Conservation (phyloP, 1,140 invertebrate genomes). For the Oreohelix idahoensis region DNA sequence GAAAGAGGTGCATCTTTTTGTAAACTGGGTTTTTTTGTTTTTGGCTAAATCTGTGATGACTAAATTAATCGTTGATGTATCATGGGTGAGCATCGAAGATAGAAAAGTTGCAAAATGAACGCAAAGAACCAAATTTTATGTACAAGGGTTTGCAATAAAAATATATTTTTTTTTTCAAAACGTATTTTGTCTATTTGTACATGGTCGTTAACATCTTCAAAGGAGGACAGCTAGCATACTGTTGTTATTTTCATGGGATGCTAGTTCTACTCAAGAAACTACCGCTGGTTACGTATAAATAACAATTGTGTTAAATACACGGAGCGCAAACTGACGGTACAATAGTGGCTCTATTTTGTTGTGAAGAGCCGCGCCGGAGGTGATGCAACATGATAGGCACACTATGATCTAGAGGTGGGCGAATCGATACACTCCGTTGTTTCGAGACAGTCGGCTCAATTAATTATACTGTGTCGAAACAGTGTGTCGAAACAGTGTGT, state of each 20-base stretch:
- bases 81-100: too few species aligned
- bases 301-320: neutral
- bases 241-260: neutral
- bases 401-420: too few species aligned
- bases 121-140: neutral
- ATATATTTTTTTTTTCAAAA: neutral
- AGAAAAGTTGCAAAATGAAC: neutral
- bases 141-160: neutral
- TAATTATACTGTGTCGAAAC: too few species aligned
- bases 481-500: too few species aligned
- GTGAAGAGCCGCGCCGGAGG: neutral
- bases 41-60: too few species aligned
- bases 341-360: neutral
- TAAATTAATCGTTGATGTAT: too few species aligned
- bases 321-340: neutral
- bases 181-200: neutral
- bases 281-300: neutral
- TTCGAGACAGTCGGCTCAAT: too few species aligned
- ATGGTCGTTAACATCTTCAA: neutral
- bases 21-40: too few species aligned
- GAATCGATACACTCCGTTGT: too few species aligned
- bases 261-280: neutral
- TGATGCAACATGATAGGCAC: neutral
- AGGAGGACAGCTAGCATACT: neutral
- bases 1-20: too few species aligned